Evolutionary conservation across 2,113 vertebrate genomes (phyloP), one percentile per base, ranked within the genome.

Genomic region (Xiphophorus maculatus): DNA sequence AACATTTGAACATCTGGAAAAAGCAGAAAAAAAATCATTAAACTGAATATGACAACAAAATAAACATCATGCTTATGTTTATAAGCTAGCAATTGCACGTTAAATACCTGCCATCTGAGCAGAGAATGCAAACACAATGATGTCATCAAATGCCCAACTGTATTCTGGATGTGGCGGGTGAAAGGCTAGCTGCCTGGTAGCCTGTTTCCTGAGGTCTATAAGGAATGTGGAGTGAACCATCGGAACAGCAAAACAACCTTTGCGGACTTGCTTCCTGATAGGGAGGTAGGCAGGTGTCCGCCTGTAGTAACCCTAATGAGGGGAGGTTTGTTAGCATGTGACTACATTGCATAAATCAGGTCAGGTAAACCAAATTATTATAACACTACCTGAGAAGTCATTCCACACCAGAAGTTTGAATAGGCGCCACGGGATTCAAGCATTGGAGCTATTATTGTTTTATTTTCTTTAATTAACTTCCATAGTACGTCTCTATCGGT

Each of bases 201-300:
- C 96, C 14, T 95, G 94, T 84, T 96, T 97, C 30, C 96, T 93
- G 78, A 98, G 93, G 87, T 98, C 97, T 1, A 98, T 84, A 61
- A 98, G 94, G 85, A 98, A 95, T 25, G 96, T 98, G 10, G 97
- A 98, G 90, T 98, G 97, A n/a, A 97, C 97, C 97, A 98, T 98
- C 72, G 97, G 96, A 25, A 98, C 96, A 0, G 96, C 92, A 42
- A 98, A 98, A 89, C 97, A 97, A 73, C 97, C 97, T 5, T 66
- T 94, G 0, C 96, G 94, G 14, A 95, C 86, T 1, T 95, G 95
- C 77, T 95, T 96, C 33, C 97, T 94, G 6, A 98, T 94, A 12
- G 97, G 97, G 63, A 98, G 93, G 91, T 98, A 98, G 40, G 96
- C 96, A 0, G 97, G 96, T 0, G 97, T 97, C 64, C 97, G 95